Conservation (phyloP, 2,888 invertebrate genomes). For the Andrena fulva region DNA sequence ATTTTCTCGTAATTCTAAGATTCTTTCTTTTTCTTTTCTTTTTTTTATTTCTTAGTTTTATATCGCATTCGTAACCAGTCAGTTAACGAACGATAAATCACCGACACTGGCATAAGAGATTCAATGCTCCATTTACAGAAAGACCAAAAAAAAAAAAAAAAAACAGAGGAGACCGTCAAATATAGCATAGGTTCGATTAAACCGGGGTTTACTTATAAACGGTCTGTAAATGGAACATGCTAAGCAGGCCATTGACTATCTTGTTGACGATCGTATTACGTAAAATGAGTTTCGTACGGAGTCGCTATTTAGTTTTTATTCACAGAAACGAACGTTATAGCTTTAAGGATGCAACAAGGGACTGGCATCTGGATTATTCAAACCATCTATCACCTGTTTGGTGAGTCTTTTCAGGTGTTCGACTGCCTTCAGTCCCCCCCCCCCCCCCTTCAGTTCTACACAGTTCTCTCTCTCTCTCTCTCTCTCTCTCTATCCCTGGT, state of each 20-base stretch:
- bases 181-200: slow-evolving; percentile 26
- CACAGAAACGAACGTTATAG: slow-evolving; percentile 62
- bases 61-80: slow-evolving; percentile 34
- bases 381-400: slow-evolving; percentile 62
- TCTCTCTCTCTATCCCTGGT: slow-evolving; percentile 40
- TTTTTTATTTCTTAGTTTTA: slow-evolving; percentile 28
- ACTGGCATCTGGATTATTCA: slow-evolving; percentile 68
- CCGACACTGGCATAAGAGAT: slow-evolving; percentile 70
- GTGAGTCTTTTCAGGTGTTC: slow-evolving; percentile 71
- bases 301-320: slow-evolving; percentile 71
- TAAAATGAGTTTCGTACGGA: slow-evolving; percentile 61
- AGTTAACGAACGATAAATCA: slow-evolving; percentile 59
- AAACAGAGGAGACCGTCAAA: not conserved
- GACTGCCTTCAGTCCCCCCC: slow-evolving; percentile 58
- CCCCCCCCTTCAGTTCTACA: slow-evolving; percentile 25
- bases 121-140: slow-evolving; percentile 66
- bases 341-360: slow-evolving; percentile 69
- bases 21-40: slow-evolving; percentile 25
- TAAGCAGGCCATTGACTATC: slow-evolving; percentile 67
- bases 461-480: not conserved
- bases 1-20: slow-evolving; percentile 32
- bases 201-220: slow-evolving; percentile 22
- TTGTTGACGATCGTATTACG: slow-evolving; percentile 66
- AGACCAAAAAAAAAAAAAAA: not conserved
- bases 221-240: slow-evolving; percentile 63